Evolutionary conservation across 1,140 invertebrate species (phyloP).

Genomic region (Mylabris phalerata): DNA sequence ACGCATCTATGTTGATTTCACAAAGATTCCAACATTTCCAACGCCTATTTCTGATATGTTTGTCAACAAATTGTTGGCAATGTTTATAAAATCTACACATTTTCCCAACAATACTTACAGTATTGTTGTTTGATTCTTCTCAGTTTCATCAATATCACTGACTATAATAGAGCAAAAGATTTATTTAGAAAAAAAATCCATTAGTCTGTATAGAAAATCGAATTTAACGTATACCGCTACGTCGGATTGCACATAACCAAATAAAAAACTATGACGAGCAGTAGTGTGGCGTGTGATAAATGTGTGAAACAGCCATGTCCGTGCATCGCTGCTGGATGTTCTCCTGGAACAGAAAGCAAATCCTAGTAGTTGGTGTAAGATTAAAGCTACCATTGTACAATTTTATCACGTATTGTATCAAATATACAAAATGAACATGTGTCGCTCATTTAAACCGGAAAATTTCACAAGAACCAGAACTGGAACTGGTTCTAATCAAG

Average conservation of each 20-base stretch:
- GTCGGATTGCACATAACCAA: constrained; percentile 22
- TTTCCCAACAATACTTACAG: too few species aligned
- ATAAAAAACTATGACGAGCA: constrained; percentile 26
- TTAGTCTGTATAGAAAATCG: neutral
- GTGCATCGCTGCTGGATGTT: constrained; percentile 78
- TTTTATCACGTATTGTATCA: neutral
- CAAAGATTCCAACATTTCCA: too few species aligned
- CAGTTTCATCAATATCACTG: neutral
- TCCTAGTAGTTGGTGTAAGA: constrained; percentile 11
- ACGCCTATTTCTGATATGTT: too few species aligned
- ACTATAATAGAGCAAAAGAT: neutral
- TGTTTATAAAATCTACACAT: too few species aligned
- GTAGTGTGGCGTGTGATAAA: constrained; percentile 33
- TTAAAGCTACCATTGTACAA: neutral
- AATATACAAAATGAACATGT: neutral
- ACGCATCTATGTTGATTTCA: too few species aligned
- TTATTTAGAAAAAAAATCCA: neutral
- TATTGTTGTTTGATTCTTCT: too few species aligned
- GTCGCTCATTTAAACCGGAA: neutral
- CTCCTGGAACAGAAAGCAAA: constrained; percentile 51
- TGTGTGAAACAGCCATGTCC: constrained; percentile 44
- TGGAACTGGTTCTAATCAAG: neutral
- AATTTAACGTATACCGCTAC: constrained; percentile 22
- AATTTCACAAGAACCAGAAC: neutral
- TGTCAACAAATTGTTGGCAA: too few species aligned